Evolutionary conservation across 2,888 invertebrate species (phyloP), one percentile per base, ranked within the genome.

Genomic region (Cataglyphis rosenhaueri): DNA sequence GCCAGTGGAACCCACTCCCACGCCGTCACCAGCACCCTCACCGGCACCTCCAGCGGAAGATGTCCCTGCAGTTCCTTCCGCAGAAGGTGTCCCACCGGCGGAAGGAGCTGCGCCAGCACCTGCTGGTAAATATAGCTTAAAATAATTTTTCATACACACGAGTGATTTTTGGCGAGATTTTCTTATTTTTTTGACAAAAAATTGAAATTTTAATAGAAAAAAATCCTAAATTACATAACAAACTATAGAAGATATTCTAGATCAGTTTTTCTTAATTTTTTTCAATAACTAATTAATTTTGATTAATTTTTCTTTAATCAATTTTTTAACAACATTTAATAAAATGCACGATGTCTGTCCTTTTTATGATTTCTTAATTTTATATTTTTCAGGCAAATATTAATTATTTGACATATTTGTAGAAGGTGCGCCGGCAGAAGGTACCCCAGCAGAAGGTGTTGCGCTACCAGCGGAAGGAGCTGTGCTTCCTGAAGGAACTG

Each of bases 401-500:
- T 29, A 25, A 75, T 64, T 55, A 9, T 32, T 9, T 25, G 2
- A n/a, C 15, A 12, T 5, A 64, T 41, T 64, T 35, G 87, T 88
- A 66, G 89, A 89, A 79, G 89, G 85, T 8, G 85, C 82, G 38
- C 88, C 86, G 9, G 89, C 89, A 57, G 52, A 65, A 66, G 85
- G 25, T 25, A 25, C 91, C 59, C 89, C 92, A 5, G 91, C 92
- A 21, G 93, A 92, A 83, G 91, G 87, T 38, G 82, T 86, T 3
- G 93, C 92, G 29, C 92, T 94, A 71, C 93, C 94, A 3, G 92
- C 93, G 0, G 95, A 94, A 73, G 94, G 94, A 1, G 5, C 59
- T 76, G 92, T 91, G 25, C 88, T 91, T 75, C 88, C 87, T 29
- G 87, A 87, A 74, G 88, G 83, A n/a, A 90, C 87, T 12, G 83